Conservation (phyloP, 2,797 vertebrate genomes). For the Schizopygopsis pylzovi region DNA sequence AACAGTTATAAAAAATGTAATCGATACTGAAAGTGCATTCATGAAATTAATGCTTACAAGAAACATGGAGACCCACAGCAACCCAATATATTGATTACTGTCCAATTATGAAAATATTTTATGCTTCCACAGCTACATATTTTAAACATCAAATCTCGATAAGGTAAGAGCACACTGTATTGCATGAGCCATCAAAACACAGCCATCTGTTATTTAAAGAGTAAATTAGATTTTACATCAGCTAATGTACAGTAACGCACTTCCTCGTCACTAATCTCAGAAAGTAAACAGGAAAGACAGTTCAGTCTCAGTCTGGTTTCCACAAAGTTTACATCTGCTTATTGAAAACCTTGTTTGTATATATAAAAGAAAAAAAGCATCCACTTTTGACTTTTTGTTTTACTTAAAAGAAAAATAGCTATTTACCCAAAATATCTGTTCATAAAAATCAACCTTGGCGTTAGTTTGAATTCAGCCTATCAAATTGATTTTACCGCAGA, state of each 20-base stretch:
- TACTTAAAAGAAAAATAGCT: not conserved
- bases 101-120: not conserved
- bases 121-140: not conserved
- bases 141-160: not conserved
- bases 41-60: not conserved
- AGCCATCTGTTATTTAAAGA: conserved; percentile 46
- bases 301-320: not conserved
- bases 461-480: conserved; percentile 6
- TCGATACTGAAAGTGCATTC: not conserved
- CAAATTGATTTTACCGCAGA: not conserved
- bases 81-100: not conserved
- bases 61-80: not conserved
- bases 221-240: conserved; percentile 34
- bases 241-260: conserved; percentile 14
- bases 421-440: too few relatives aligned
- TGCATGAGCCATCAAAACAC: not conserved
- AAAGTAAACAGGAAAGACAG: not conserved
- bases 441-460: not conserved
- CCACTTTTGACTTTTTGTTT: not conserved
- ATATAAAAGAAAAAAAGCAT: not conserved
- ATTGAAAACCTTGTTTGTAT: conserved; percentile 9
- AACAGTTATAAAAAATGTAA: not conserved
- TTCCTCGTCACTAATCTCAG: not conserved
- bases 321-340: not conserved
- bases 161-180: not conserved